Evolutionary conservation across 2,113 vertebrate genomes (phyloP).

Genomic region (Desmodus rotundus): DNA sequence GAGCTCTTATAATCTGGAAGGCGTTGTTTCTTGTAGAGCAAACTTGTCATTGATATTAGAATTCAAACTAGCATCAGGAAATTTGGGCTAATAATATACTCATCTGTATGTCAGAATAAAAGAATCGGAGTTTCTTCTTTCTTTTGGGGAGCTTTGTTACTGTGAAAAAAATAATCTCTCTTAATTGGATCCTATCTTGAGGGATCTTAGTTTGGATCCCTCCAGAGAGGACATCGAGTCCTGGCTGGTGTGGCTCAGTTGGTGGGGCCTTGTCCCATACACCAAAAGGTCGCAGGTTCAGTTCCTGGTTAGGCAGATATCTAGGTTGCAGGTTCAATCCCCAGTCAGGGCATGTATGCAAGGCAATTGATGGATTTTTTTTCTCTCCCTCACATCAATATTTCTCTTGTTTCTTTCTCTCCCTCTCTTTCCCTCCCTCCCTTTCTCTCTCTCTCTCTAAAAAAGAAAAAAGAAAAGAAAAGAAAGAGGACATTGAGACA

Average conservation of each 20-base stretch:
- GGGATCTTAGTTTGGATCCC: neutral
- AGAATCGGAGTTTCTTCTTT: neutral
- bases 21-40: neutral
- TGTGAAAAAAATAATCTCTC: neutral
- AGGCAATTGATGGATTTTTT: too few species aligned
- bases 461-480: too few species aligned
- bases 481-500: neutral
- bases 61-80: neutral
- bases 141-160: neutral
- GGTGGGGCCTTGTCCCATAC: too few species aligned
- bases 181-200: neutral
- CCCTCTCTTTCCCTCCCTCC: too few species aligned
- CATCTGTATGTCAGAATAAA: neutral
- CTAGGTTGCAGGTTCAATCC: too few species aligned
- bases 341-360: too few species aligned
- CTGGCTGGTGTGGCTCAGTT: too few species aligned
- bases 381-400: too few species aligned
- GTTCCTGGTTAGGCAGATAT: too few species aligned
- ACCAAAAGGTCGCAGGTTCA: too few species aligned
- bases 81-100: neutral
- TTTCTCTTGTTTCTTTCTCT: too few species aligned
- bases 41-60: neutral
- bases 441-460: too few species aligned
- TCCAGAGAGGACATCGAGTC: neutral
- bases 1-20: neutral